Conservation (phyloP, 2,113 vertebrate species). For the Coptodon bakossiorum region DNA sequence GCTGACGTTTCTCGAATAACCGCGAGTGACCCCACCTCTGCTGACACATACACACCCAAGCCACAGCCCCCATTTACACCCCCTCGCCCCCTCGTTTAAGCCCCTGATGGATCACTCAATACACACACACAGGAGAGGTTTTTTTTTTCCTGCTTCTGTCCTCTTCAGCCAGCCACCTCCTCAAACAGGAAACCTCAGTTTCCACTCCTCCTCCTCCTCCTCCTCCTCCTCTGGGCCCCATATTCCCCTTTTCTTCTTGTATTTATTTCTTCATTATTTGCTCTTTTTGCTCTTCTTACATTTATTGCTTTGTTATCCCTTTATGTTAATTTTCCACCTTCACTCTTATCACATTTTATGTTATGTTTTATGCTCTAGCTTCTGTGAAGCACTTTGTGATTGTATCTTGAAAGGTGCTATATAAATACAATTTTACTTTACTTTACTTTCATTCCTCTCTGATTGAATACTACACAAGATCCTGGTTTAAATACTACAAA, state of each 20-base stretch:
- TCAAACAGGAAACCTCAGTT: constrained; percentile 78
- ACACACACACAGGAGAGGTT: constrained; percentile 41
- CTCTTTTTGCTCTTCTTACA: constrained; percentile 14
- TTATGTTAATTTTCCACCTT: neutral
- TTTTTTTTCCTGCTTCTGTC: constrained; percentile 35
- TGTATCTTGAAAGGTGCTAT: neutral
- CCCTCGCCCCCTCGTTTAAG: neutral
- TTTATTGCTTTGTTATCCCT: neutral
- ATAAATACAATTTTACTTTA: neutral
- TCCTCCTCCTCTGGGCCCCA: constrained; percentile 40
- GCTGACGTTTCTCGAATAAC: constrained; percentile 30
- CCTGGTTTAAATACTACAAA: neutral
- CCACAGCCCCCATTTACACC: constrained; percentile 9
- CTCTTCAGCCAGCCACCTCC: constrained; percentile 56
- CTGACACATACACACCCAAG: neutral
- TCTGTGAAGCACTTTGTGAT: neutral
- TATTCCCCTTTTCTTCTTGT: neutral
- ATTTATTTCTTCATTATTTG: constrained; percentile 6
- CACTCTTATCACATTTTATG: neutral
- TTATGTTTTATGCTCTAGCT: neutral
- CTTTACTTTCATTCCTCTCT: neutral
- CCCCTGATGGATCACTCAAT: constrained; percentile 18
- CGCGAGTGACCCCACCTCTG: constrained; percentile 17
- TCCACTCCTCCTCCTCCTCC: constrained; percentile 51
- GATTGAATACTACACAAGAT: neutral